phyloP scores from a whole-genome alignment of 2,888 invertebrate species.

The Pollenia griseotomentosa region DNA sequence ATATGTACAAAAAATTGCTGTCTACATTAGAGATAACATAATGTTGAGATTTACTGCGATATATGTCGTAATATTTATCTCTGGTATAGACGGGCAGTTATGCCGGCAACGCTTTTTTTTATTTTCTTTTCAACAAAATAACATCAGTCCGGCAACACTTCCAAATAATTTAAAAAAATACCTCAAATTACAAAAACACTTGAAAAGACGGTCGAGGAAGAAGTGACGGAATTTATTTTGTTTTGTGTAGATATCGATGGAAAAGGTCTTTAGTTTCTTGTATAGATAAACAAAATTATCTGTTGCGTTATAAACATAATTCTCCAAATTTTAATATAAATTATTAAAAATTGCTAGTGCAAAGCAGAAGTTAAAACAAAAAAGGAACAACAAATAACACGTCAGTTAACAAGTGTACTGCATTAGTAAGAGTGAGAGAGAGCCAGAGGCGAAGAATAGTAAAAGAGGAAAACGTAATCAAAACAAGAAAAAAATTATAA shows the following conservation, averaged over 20 bases:
- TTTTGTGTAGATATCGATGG: constrained; percentile 76
- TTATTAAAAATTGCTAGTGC: constrained; percentile 26
- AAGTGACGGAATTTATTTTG: constrained; percentile 55
- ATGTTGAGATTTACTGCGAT: no score
- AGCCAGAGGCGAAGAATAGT: constrained; percentile 12
- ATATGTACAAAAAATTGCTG: no score
- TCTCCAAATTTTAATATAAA: constrained; percentile 1
- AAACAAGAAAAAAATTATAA: constrained; percentile 60
- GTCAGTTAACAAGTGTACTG: constrained; percentile 59
- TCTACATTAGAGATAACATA: no score
- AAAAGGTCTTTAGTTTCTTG: constrained; percentile 20
- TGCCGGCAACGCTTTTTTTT: not conserved
- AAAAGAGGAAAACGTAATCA: constrained; percentile 60
- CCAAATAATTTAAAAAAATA: constrained; percentile 16
- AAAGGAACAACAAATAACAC: constrained; percentile 55
- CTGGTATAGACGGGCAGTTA: not conserved
- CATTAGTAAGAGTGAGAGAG: not conserved
- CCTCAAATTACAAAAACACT: not conserved
- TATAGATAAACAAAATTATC: constrained; percentile 13
- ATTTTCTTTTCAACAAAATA: not conserved
- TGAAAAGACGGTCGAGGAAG: constrained; percentile 21
- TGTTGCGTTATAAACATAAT: not conserved
- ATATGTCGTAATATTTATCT: no score
- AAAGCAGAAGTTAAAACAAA: constrained; percentile 17
- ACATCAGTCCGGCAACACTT: constrained; percentile 10